phyloP scores from a whole-genome alignment of 1,140 invertebrate species.

The Meloidogyne floridensis region DNA sequence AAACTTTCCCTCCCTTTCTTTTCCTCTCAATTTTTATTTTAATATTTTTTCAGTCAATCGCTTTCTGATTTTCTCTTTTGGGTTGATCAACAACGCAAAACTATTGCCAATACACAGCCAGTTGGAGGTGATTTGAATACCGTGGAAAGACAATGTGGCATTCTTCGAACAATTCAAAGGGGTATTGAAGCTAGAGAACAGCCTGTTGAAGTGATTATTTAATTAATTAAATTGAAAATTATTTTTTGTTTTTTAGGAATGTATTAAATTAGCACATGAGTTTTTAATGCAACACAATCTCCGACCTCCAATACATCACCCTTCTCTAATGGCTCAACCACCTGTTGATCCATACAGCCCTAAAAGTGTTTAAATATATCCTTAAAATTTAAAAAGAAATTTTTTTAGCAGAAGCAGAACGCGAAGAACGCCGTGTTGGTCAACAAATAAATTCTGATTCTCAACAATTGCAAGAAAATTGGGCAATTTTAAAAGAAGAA shows the following conservation, averaged over 20 bases:
- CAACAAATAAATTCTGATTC: constrained; percentile 61
- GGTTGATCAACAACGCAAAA: constrained; percentile 53
- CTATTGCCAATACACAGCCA: constrained; percentile 52
- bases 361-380: constrained; percentile 12
- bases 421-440: constrained; percentile 60
- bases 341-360: not conserved
- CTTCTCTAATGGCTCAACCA: constrained; percentile 19
- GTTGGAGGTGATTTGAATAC: constrained; percentile 54
- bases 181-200: constrained; percentile 55
- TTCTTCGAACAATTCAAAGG: constrained; percentile 46
- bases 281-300: constrained; percentile 65
- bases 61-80: constrained; percentile 55
- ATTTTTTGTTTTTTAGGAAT: constrained; percentile 27
- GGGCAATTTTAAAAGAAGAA: constrained; percentile 54
- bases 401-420: constrained; percentile 47
- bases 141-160: constrained; percentile 54
- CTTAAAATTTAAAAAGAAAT: constrained; percentile 9
- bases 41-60: constrained; percentile 26
- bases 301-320: constrained; percentile 51
- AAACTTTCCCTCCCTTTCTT: too few species aligned
- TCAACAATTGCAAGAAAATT: constrained; percentile 52
- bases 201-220: constrained; percentile 40
- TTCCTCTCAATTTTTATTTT: not conserved
- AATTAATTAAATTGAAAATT: not conserved
- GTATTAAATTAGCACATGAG: constrained; percentile 54